These are phyloP conservation scores for Vollenhovia emeryi DNA, from an alignment of 1,140 invertebrate species.

Conservation along the genomic window DNA sequence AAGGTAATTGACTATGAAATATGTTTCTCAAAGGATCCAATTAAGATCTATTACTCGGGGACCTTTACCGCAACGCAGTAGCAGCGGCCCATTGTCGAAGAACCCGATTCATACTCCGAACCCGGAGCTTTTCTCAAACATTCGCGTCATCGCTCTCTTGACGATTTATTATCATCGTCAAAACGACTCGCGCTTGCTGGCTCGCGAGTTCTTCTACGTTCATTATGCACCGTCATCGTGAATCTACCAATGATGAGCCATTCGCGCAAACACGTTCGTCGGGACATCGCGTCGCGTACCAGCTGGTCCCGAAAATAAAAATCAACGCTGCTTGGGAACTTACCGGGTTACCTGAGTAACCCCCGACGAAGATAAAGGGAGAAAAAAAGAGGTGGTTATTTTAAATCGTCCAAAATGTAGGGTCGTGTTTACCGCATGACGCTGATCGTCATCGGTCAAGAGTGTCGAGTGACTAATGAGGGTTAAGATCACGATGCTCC, in stretches of 20 bases:
- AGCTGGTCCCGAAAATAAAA: constrained; percentile 41
- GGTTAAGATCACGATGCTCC: constrained; percentile 55
- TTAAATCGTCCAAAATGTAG: constrained; percentile 12
- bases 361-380: background rate
- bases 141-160: constrained; percentile 64
- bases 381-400: constrained; percentile 8
- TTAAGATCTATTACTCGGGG: constrained; percentile 49
- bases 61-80: constrained; percentile 60
- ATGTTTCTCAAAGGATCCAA: constrained; percentile 62
- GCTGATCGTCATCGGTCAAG: constrained; percentile 27
- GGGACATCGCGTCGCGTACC: constrained; percentile 6
- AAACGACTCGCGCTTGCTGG: constrained; percentile 46
- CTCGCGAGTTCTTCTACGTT: constrained; percentile 41
- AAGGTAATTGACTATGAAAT: constrained; percentile 65
- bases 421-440: constrained; percentile 49
- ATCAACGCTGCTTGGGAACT: constrained; percentile 13
- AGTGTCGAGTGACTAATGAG: constrained; percentile 68
- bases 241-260: constrained; percentile 19
- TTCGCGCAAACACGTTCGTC: constrained; percentile 35
- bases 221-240: constrained; percentile 66
- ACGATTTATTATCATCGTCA: constrained; percentile 70
- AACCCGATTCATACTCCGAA: constrained; percentile 60
- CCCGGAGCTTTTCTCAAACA: constrained; percentile 62
- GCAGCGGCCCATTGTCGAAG: constrained; percentile 56
- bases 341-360: constrained; percentile 31